Evolutionary conservation across 2,888 invertebrate species (phyloP).

Genomic region (Thelaira solivaga): DNA sequence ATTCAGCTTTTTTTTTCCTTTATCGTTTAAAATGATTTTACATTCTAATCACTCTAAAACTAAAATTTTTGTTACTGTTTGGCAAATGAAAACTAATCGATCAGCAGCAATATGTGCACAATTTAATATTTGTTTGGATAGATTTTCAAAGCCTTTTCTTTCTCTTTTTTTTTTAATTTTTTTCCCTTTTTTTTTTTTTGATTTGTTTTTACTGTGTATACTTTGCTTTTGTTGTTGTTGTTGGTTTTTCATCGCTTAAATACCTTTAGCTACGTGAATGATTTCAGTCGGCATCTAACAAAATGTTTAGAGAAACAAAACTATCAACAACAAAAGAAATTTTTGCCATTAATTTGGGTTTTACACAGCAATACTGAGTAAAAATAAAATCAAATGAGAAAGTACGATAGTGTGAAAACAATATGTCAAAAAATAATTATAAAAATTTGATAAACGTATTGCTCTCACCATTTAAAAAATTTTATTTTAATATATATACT

Average conservation of each 20-base stretch:
- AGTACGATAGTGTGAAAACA: no score
- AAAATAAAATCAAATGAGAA: no score
- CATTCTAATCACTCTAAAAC: conserved; percentile 36
- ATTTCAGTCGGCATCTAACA: background rate
- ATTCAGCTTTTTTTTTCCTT: background rate
- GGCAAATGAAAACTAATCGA: conserved; percentile 49
- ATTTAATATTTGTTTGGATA: conserved; percentile 31
- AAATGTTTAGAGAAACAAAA: background rate
- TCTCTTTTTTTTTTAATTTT: background rate
- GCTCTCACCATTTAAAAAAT: no score
- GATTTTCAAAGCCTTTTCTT: background rate
- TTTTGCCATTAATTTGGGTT: conserved; percentile 17
- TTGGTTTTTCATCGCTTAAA: conserved; percentile 33
- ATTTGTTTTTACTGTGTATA: no score
- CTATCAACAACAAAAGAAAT: background rate
- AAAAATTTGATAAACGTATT: no score
- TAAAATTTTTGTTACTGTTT: conserved; percentile 21
- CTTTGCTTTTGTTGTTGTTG: no score
- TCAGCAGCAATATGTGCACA: conserved; percentile 29
- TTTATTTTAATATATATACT: no score
- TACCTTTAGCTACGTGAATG: conserved; percentile 34
- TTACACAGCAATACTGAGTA: no score
- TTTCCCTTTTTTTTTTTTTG: background rate
- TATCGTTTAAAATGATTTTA: background rate
- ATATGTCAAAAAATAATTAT: no score